Evolutionary conservation across 2,797 vertebrate genomes (phyloP), one percentile per base, ranked within the genome.

Genomic region (Cuniculus paca): DNA sequence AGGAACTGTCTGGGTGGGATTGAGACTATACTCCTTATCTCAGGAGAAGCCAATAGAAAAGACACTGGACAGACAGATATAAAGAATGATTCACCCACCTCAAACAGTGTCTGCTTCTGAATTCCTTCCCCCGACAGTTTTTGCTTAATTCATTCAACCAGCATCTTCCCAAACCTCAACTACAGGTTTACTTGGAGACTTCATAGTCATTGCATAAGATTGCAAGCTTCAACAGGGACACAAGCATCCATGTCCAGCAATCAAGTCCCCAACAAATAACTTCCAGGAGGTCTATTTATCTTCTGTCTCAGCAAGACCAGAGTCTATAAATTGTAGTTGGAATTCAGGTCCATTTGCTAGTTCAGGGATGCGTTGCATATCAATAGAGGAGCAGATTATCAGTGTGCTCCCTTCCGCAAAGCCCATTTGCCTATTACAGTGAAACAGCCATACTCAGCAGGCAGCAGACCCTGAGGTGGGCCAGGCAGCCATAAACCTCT

Each of bases 401-500:
- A 2, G 45, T 65, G 5, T 13, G 2, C 63, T 93, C 74, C 11
- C 28, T 93, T 94, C 78, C 19, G 75, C 65, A 89, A 14, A 92
- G 90, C 94, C 90, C 94, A 96, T 98, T 95, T 98, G 89, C 42
- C 93, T 84, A 68, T 77, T 87, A 58, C 88, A 50, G 78, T 28
- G 86, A 95, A 96, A 95, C 97, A 97, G 77, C 77, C 77, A 85
- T 60, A 84, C 95, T 94, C 94, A 58, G 78, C 34, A 28, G 90
- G 96, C 97, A 92, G 88, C 42, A 34, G 42, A 50, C 50, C 75
- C 97, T 36, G 31, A 81, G 92, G 86, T 97, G 91, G 50, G 28
- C 88, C 72, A 86, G 90, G 36, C 16, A 81, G 77, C 97, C 92
- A n/a, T 98, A 97, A 98, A 98, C 97, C 96, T 98, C 89, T 86